Evolutionary conservation across 2,888 invertebrate species (phyloP), one percentile per base, ranked within the genome.

Genomic region (Girardia tigrina): DNA sequence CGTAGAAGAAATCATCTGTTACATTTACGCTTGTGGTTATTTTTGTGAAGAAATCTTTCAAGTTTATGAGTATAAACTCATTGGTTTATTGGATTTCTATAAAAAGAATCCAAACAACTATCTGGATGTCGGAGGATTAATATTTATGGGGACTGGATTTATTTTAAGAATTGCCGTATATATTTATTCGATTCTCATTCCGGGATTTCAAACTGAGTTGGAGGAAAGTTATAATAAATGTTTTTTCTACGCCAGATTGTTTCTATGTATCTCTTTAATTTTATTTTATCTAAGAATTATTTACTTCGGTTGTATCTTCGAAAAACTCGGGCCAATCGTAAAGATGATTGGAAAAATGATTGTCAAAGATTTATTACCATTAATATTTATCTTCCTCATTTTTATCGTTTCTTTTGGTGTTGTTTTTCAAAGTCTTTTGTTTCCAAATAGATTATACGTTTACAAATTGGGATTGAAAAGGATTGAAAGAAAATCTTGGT

Each of bases 261-360:
- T 76, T 8, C 69, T 76, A 26, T 69, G 76, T 6, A 29, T 29
- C 6, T 76, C 28, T 1, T 28, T 76, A n/a, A 20, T 28, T 12
- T 6, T 76, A 4, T 76, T 76, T 27, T 76, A 56, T 56, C 20
- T 76, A 6, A 1, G 75, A 26, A 56, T 74, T 56, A 26, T 76
- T 6, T 69, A 56, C 26, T n/a, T 76, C 4, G 26, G 29, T 8
- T 75, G 56, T 26, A 77, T 77, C 20, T 42, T 72, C 16, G 42
- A 29, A 28, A 69, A 20, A 1, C 26, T 77, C 14, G 77, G 77
- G 14, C 76, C 77, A 6, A 36, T 71, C 28, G 29, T 77, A 20
- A 72, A 36, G 29, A 77, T 77, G 77, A 77, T 77, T 20, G 8
- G 26, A 20, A 77, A 77, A 70, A 77, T 77, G 77, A n/a, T 78